Evolutionary conservation across 1,140 invertebrate genomes (phyloP), one percentile per base, ranked within the genome.

Genomic region (Conus betulinus): DNA sequence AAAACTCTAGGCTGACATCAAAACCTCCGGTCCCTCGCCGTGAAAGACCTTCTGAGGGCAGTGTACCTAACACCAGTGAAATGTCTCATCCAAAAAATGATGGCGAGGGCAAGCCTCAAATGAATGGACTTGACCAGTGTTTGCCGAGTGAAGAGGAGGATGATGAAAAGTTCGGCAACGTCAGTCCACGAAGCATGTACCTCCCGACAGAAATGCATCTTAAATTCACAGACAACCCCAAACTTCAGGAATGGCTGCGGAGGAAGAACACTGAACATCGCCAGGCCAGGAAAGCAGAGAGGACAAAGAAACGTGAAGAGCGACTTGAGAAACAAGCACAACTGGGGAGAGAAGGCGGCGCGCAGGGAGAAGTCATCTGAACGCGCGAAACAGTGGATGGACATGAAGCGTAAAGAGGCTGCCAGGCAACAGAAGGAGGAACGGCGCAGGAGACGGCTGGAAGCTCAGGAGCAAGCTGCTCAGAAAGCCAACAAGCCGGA

Each of bases 311-410:
- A 23, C 67, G 78, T 15, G 88, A 90, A 74, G 87, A 90, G 71
- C 88, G 88, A 17, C 87, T 82, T n/a, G 74, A 86, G 55, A 71
- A 85, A 63, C 85, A 51, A 81, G 67, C 79, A 4, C 86, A 90
- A 52, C 74, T 52, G 63, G 87, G 55, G 74, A 78, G n/a, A n/a
- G 67, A 88, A 85, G 57, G 13, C 20, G 17, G 25, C 27, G 25
- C 60, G 85, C 81, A 88, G 79, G 82, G 79, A 88, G 53, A 82
- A 88, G 23, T 88, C 88, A 4, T 81, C 83, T 5, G 57, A 89
- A 71, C 81, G 87, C n/a, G 87, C 90, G 0, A 85, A 90, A 27
- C 87, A 91, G 84, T 91, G 90, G 90, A 89, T 88, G 87, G 53
- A 53, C 25, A 76, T 79, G 23, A 91, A 91, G 52, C 81, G 85